Evolutionary conservation across 92 coral and sea anemone genomes (phyloP).

Genomic region (Epizoanthus stellaris): DNA sequence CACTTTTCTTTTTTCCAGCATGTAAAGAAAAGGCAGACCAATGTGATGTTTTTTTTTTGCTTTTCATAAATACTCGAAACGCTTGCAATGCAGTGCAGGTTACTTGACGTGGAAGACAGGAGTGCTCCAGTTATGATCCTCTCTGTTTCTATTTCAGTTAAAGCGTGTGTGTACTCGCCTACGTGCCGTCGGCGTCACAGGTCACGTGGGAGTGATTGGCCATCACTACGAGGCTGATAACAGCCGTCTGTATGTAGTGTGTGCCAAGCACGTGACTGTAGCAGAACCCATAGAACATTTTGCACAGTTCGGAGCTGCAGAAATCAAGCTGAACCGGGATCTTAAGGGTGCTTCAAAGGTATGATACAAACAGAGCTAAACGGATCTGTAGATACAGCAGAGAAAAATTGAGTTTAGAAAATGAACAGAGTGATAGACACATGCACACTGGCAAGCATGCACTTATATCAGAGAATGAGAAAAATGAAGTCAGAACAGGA

Average conservation of each 20-base stretch:
- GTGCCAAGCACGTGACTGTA: constrained; percentile 61
- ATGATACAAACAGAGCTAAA: not conserved
- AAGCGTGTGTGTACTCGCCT: constrained; percentile 66
- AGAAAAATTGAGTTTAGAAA: too few relatives aligned
- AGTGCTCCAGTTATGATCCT: not conserved
- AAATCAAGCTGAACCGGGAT: constrained; percentile 62
- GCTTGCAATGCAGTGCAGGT: not conserved
- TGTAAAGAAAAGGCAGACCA: too few relatives aligned
- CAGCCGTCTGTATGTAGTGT: constrained; percentile 69
- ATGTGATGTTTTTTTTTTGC: too few relatives aligned
- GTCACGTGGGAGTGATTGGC: constrained; percentile 81
- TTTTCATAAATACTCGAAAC: too few relatives aligned
- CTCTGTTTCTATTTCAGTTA: constrained; percentile 44
- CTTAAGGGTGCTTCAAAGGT: constrained; percentile 69
- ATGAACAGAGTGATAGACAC: too few relatives aligned
- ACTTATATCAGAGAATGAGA: too few relatives aligned
- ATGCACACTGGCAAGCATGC: too few relatives aligned
- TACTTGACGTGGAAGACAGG: too few relatives aligned
- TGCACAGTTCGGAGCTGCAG: constrained; percentile 53
- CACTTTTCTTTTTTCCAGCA: too few relatives aligned
- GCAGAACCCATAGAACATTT: constrained; percentile 57
- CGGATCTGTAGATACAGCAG: too few relatives aligned
- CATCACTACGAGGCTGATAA: constrained; percentile 74
- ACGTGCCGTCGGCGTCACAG: constrained; percentile 56
- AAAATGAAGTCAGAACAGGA: too few relatives aligned